Evolutionary conservation across 2,888 invertebrate genomes (phyloP), one percentile per base, ranked within the genome.

Genomic region (Agriopis leucophaearia): DNA sequence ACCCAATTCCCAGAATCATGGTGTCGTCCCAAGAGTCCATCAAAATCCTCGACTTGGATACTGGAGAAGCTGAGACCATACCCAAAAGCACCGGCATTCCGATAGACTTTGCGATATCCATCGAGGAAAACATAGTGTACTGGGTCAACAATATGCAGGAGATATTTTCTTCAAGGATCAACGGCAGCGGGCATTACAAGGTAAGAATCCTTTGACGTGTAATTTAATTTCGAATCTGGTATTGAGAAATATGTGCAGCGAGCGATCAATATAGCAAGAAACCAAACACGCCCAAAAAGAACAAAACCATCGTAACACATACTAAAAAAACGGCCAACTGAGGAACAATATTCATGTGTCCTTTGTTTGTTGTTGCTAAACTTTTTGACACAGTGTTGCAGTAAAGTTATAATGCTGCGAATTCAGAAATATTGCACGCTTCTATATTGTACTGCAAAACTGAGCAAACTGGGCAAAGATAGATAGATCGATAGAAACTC

Each of bases 141-240:
- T 98, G 98, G 98, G 95, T 97, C 13, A 97, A 98, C 79, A 96
- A 97, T 77, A 94, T 96, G 82, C 95, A 96, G 71, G 96, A 97
- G 84, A 88, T 97, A 69, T 95, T 96, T 74, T 95, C 95, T 35
- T 95, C 95, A 0, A 92, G 95, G 73, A 90, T 95, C 36, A 94
- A 94, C 63, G 95, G 95, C 13, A 90, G 89, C 75, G 93, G 94
- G 1, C 91, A 94, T 76, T 91, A 88, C 65, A 94, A 94, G 86
- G 94, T 93, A 74, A 73, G 16, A n/a, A 8, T 51, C 2, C 0
- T 27, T 48, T 50, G 8, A 3, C 16, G 15, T 38, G 15, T 10
- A 52, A 54, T 54, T 38, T 13, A 3, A 8, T 36, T 8, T 52
- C n/a, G 13, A 13, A n/a, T 15, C 15, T 8, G 15, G 27, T 27